Conservation (phyloP, 1,140 invertebrate species). For the Temnothorax nylanderi region DNA sequence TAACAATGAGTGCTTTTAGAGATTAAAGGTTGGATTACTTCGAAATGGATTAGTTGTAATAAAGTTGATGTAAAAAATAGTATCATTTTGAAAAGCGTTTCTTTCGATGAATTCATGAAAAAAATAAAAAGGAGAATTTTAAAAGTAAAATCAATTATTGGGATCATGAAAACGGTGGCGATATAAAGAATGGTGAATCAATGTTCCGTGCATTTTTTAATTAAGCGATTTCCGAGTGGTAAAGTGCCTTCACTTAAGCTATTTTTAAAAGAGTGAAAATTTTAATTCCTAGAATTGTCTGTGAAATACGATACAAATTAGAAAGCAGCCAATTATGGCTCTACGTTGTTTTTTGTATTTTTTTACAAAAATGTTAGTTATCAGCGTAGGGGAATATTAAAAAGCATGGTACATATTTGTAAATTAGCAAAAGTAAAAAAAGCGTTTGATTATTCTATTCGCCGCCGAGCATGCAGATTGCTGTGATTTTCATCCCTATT, state of each 20-base stretch:
- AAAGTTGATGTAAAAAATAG: conserved; percentile 51
- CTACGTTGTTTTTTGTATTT: neutral
- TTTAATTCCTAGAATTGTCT: neutral
- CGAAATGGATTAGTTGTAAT: conserved; percentile 67
- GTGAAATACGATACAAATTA: neutral
- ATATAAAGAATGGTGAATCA: conserved; percentile 16
- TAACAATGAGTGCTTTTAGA: conserved; percentile 6
- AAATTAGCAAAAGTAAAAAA: neutral
- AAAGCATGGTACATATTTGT: neutral
- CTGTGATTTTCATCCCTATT: neutral
- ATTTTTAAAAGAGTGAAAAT: conserved; percentile 2
- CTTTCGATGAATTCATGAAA: neutral
- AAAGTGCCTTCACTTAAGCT: conserved; percentile 9
- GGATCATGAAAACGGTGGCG: neutral
- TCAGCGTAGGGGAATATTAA: neutral
- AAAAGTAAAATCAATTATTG: conserved; percentile 48
- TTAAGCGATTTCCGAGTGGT: neutral
- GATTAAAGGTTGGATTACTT: conserved; percentile 52
- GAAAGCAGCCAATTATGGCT: neutral
- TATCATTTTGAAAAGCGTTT: conserved; percentile 30
- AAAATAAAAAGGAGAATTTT: neutral
- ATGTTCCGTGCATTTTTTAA: neutral
- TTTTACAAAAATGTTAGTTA: neutral
- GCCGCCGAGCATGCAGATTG: neutral
- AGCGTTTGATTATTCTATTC: neutral